Conservation (phyloP, 2,888 invertebrate species). For the Diachrysia chrysitis region DNA sequence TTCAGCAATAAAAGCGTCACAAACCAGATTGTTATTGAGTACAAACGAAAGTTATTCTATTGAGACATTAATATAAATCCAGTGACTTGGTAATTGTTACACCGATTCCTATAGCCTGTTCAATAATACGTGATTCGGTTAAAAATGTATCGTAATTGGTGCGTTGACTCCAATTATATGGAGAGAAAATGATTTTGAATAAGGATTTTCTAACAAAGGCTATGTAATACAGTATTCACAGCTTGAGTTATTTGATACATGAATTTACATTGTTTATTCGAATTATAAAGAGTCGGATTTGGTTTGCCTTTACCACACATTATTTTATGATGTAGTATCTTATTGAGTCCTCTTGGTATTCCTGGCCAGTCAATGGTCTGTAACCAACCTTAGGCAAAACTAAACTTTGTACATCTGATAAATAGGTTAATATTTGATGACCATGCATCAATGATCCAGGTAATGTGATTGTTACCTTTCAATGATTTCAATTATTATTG, state of each 20-base stretch:
- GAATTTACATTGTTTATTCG: not conserved
- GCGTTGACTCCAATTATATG: constrained; percentile 20
- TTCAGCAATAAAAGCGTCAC: constrained; percentile 11
- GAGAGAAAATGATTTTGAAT: constrained; percentile 25
- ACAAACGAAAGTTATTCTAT: constrained; percentile 20
- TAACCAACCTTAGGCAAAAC: too few species aligned
- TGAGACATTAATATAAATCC: constrained; percentile 18
- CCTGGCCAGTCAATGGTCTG: not conserved
- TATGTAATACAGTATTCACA: constrained; percentile 15
- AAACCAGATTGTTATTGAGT: constrained; percentile 16
- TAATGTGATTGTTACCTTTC: too few species aligned
- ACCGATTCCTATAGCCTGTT: constrained; percentile 32
- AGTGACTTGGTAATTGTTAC: constrained; percentile 29
- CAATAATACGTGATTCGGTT: constrained; percentile 22
- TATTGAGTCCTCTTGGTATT: not conserved
- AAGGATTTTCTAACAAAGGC: constrained; percentile 20
- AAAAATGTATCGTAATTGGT: constrained; percentile 32
- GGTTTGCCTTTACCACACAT: not conserved
- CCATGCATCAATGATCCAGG: too few species aligned
- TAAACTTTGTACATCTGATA: too few species aligned
- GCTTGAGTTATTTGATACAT: not conserved
- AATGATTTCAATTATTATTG: not conserved
- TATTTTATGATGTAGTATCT: not conserved
- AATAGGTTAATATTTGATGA: too few species aligned
- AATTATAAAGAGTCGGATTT: not conserved